Base-by-base conservation (phyloP, 2,113 vertebrate genomes). In the Myrmecophaga tridactyla region DNA sequence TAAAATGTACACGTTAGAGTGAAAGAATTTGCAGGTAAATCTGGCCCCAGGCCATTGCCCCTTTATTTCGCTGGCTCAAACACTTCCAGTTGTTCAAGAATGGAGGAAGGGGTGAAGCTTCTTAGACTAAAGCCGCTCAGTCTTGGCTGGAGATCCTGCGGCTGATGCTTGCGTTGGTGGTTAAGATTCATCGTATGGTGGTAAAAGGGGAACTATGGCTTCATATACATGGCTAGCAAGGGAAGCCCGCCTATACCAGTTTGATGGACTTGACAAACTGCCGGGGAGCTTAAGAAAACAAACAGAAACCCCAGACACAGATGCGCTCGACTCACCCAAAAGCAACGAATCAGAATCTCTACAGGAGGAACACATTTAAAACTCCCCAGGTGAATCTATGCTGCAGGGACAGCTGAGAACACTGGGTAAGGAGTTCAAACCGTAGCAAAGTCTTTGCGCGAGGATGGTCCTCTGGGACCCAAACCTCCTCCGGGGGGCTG, bases 11-110 rank as follows among this genome's bases (percentile, higher is more conserved):
- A 1, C 41, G 62, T 89, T 82, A 39, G 39, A 41, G 62, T 36
- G 67, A 67, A 77, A 78, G 83, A 41, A 12, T 62, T 51, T 87
- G 58, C 41, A 92, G 80, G 84, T 43, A 85, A 67, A 80, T 43
- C 41, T 72, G 53, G 58, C 80, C 60, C 53, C 29, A 81, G 41
- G 91, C 86, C 76, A 89, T 4, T 31, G 73, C 58, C 46, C 90
- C 34, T 84, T 84, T 76, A 43, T 73, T 94, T 67, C 31, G 0
- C 51, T 41, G 89, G 65, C n/a, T 60, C 65, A 41, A 86, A 76
- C 63, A 15, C 2, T 34, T 83, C 25, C 63, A 43, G 21, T 4
- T 36, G 56, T 41, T 90, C 48, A 75, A 65, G 0, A 18, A 31
- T 58, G 21, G 17, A 7, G 4, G 9, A 1, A n/a, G 34, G 62